These are phyloP conservation scores for Ophraella communa DNA, from an alignment of 2,888 invertebrate genomes.

Conservation along the genomic window DNA sequence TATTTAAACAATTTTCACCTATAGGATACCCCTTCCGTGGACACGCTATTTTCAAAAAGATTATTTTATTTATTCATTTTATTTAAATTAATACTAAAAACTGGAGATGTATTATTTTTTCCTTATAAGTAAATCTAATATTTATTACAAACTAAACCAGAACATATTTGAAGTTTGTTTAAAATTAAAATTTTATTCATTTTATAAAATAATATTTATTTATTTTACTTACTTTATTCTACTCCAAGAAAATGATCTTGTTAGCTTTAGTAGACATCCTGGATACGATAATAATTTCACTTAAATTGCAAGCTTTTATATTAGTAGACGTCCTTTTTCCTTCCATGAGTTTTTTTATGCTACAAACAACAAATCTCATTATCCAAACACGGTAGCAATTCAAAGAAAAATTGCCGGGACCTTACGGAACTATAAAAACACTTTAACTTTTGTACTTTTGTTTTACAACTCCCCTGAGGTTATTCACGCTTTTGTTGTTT, in stretches of 20 bases:
- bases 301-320: slow-evolving; percentile 1
- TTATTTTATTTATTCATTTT: too few species aligned
- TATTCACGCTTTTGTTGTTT: slow-evolving; percentile 18
- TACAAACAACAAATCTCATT: slow-evolving; percentile 16
- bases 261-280: background rate
- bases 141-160: too few species aligned
- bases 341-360: background rate
- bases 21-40: too few species aligned
- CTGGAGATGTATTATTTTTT: too few species aligned
- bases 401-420: slow-evolving; percentile 16
- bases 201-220: background rate
- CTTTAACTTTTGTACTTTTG: slow-evolving; percentile 16
- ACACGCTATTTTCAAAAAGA: too few species aligned
- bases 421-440: slow-evolving; percentile 16
- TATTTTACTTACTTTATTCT: too few species aligned
- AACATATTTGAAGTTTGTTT: too few species aligned
- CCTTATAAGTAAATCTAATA: too few species aligned
- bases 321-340: background rate
- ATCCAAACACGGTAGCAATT: slow-evolving; percentile 15
- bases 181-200: too few species aligned
- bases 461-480: slow-evolving; percentile 10
- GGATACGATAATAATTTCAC: background rate
- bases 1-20: too few species aligned
- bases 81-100: too few species aligned
- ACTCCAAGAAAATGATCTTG: background rate